Percentiles rank a stretch among this genome's conserved stretches.
These are phyloP conservation scores for Sebastolobus alascanus DNA, from an alignment of 2,797 vertebrate species.

Conservation along the genomic window DNA sequence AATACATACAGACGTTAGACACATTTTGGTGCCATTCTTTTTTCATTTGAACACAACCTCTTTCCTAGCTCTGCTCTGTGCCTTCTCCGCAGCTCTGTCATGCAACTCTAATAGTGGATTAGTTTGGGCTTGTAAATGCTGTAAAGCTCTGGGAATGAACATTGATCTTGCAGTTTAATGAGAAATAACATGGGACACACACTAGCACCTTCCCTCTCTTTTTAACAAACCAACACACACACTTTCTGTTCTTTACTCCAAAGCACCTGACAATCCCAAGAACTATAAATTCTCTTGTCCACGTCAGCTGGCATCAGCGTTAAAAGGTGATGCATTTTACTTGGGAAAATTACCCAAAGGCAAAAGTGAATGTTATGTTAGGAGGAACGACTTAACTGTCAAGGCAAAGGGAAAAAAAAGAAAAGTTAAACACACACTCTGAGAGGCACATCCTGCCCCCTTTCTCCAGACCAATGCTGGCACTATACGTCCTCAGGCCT, in stretches of 20 bases:
- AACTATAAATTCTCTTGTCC: conserved; percentile 13
- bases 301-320: conserved; percentile 7
- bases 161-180: conserved; percentile 67
- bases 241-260: conserved; percentile 20
- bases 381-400: conserved; percentile 33
- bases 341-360: conserved; percentile 41
- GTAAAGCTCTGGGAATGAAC: conserved; percentile 55
- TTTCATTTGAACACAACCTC: conserved; percentile 12
- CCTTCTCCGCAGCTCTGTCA: conserved; percentile 28
- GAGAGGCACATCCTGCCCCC: conserved; percentile 57
- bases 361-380: conserved; percentile 40
- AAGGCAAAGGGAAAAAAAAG: conserved; percentile 14
- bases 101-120: conserved; percentile 54
- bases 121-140: conserved; percentile 60
- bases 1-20: not conserved
- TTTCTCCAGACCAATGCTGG: conserved; percentile 73
- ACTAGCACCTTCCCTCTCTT: conserved; percentile 13
- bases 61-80: conserved; percentile 4
- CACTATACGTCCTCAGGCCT: conserved; percentile 74
- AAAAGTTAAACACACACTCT: conserved; percentile 40
- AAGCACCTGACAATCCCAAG: conserved; percentile 43
- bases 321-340: conserved; percentile 40
- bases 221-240: conserved; percentile 34
- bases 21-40: conserved; percentile 1
- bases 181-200: conserved; percentile 47